Base-by-base conservation (phyloP, 2,888 invertebrate genomes). In the Dasysyrphus albostriatus region DNA sequence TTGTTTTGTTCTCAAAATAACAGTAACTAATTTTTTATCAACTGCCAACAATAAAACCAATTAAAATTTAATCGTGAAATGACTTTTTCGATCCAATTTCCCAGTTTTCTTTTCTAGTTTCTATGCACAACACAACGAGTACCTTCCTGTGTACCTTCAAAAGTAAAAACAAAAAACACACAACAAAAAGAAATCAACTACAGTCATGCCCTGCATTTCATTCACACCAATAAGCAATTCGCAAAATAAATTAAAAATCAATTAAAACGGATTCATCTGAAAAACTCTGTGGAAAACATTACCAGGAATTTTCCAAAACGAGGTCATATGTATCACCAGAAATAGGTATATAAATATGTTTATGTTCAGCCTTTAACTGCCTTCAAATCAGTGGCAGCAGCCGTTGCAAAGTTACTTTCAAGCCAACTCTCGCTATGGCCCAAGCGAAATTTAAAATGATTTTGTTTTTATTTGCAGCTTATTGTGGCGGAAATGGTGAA, bases 401-500 rank as follows among this genome's bases (percentile, higher is more conserved):
- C 32, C 65, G 56, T 54, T 47, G 37, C 16, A 61, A 42, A 14
- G 10, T 14, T 34, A n/a, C 34, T 42, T 39, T 44, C 16, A 19
- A 24, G 51, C 47, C 14, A 47, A n/a, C 29, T 5, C 32, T 4
- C 51, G 10, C 63, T 70, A 29, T 54, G 32, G 14, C 65, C 70
- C 58, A 39, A 75, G 63, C 51, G 75, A 75, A 79, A 74, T 72
- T 79, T 79, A 63, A 75, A 70, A 83, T 83, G 44, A 83, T 75
- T 83, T 83, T 42, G 42, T 83, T 83, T 83, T 83, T 83, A 79
- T 75, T 65, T 58, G 47, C 14, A 78, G 79, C 79, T 74, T 83
- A 79, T 79, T 75, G 83, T 83, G 83, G 70, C 83, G 79, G 83
- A 83, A 83, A 83, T 79, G 75, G 79, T 83, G 75, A 83, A 79